Evolutionary conservation across 2,888 invertebrate species (phyloP), one percentile per base, ranked within the genome.

Genomic region (Tetropium fuscum): DNA sequence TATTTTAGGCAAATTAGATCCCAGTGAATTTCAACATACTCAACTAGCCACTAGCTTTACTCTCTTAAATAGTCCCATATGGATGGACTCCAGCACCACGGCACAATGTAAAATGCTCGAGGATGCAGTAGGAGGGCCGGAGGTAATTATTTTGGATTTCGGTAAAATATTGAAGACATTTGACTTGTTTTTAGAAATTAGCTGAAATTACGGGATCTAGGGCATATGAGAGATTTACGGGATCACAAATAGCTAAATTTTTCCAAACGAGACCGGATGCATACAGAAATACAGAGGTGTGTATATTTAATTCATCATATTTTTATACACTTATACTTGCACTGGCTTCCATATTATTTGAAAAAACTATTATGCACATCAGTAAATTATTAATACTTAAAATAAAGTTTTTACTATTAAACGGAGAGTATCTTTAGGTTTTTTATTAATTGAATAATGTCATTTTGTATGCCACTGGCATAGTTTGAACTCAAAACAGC

Each of bases 31-130:
- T 80, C 81, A 97, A 5, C 92, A 94, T 83, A 88, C 92, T 15
- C 95, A 97, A 82, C 83, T 98, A 30, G 86, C 87, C 45, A 89
- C 90, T 3, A 83, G 84, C 0, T 98, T 98, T 80, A 89, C 93
- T 8, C 79, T 93, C 0, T 81, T 85, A 0, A 88, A 93, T 65
- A 93, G 95, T 6, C 98, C 98, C 0, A 90, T 97, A 10, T 98
- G 98, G 98, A 95, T 97, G 95, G 98, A 98, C 81, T 91, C 93
- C 2, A 95, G 92, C 68, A 95, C 89, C 68, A 86, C 86, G 0
- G 82, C 84, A 30, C 90, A 95, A 75, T 96, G 96, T 78, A 83
- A 84, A 60, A 84, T 89, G 63, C 82, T 98, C 60, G 97, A 98
- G 81, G 87, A 89, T 18, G 88, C 87, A 13, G 86, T 95, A 6